Evolutionary conservation across 92 coral and sea anemone species (phyloP).

Genomic region (Palythoa grandis): DNA sequence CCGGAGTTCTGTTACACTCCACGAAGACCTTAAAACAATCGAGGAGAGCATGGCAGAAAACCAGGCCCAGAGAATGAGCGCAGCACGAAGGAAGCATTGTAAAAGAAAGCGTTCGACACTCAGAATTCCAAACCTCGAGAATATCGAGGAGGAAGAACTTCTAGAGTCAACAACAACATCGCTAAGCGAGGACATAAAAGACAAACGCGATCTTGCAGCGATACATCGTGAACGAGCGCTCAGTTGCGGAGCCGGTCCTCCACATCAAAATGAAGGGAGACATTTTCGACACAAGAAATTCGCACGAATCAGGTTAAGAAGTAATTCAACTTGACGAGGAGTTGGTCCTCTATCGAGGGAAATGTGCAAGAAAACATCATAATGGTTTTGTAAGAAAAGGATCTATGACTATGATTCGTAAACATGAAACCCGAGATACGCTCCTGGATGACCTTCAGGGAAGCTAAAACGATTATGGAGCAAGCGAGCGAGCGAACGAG

Average conservation of each 20-base stretch:
- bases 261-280: constrained; percentile 21
- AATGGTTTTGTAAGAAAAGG: background rate
- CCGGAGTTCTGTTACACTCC: background rate
- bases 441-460: background rate
- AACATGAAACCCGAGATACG: background rate
- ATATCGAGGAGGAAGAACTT: constrained; percentile 28
- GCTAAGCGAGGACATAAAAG: background rate
- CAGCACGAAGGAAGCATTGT: constrained; percentile 16
- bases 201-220: constrained; percentile 29
- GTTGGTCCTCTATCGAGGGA: background rate
- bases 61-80: background rate
- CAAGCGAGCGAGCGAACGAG: background rate
- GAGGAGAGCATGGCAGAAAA: constrained; percentile 35
- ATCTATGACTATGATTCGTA: background rate
- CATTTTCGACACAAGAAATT: constrained; percentile 40
- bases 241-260: constrained; percentile 9
- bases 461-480: background rate
- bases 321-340: constrained; percentile 10
- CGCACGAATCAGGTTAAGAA: constrained; percentile 17
- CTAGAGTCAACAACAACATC: background rate
- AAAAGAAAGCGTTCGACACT: constrained; percentile 31
- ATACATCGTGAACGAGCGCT: constrained; percentile 43
- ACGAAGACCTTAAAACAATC: constrained; percentile 39
- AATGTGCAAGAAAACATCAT: background rate
- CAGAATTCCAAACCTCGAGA: constrained; percentile 37